These are phyloP conservation scores for Hypercompe scribonia DNA, from an alignment of 2,888 invertebrate genomes.

Conservation along the genomic window DNA sequence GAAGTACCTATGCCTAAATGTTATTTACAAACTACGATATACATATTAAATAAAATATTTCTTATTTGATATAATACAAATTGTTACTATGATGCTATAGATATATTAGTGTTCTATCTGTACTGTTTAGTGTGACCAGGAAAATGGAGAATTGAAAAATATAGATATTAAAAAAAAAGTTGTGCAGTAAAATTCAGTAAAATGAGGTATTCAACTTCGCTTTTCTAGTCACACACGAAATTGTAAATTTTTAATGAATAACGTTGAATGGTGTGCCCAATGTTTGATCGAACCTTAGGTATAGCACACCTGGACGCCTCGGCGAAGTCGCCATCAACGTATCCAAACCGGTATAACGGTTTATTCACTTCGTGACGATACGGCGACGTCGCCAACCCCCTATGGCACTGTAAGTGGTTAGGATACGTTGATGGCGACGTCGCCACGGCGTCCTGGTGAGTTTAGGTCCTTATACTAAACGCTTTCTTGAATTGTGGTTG, in stretches of 20 bases:
- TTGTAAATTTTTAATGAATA: slow-evolving; percentile 18
- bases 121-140: slow-evolving; percentile 37
- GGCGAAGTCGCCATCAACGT: too few species aligned
- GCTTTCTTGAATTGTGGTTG: slow-evolving; percentile 4
- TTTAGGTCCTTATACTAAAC: slow-evolving; percentile 7
- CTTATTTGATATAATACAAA: slow-evolving; percentile 37
- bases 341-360: too few species aligned
- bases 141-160: slow-evolving; percentile 1
- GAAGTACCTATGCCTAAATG: slow-evolving; percentile 37
- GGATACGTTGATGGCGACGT: too few species aligned
- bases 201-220: neutral
- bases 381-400: too few species aligned
- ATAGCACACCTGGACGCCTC: too few species aligned
- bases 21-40: slow-evolving; percentile 45
- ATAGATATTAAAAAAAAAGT: slow-evolving; percentile 6
- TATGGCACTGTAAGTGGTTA: too few species aligned
- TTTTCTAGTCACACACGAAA: slow-evolving; percentile 25
- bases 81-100: slow-evolving; percentile 40
- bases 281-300: slow-evolving; percentile 48
- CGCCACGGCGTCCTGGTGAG: too few species aligned
- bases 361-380: too few species aligned
- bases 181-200: neutral
- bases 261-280: slow-evolving; percentile 31
- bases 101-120: slow-evolving; percentile 36
- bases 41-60: slow-evolving; percentile 40